Evolutionary conservation across 1,140 invertebrate species (phyloP).

Genomic region (Pachyrhynchus sulphureomaculatus): DNA sequence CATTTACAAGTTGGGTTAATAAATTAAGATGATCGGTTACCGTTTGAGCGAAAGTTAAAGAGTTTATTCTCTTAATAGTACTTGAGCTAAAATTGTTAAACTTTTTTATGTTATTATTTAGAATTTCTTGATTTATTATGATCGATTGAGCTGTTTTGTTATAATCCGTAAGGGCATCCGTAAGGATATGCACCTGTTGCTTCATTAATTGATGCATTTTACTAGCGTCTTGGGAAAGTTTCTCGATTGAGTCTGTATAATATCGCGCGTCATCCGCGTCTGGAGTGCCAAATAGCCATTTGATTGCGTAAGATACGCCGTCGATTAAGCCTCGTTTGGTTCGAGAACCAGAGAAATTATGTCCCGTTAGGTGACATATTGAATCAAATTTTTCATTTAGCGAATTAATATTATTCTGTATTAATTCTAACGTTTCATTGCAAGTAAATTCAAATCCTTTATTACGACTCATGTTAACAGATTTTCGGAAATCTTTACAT

Average conservation of each 20-base stretch:
- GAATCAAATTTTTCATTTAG: slow-evolving; percentile 25
- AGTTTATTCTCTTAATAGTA: background rate
- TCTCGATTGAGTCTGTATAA: slow-evolving; percentile 38
- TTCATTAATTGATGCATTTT: slow-evolving; percentile 28
- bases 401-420: too few relatives aligned
- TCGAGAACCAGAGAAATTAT: slow-evolving; percentile 2
- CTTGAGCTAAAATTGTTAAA: background rate
- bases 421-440: too few relatives aligned
- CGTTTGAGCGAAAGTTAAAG: background rate
- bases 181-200: slow-evolving; percentile 27
- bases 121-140: too few relatives aligned
- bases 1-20: slow-evolving; percentile 10
- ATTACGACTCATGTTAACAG: too few relatives aligned
- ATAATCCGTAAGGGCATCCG: slow-evolving; percentile 6
- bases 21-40: slow-evolving; percentile 7
- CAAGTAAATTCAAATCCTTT: too few relatives aligned
- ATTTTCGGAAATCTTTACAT: too few relatives aligned
- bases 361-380: slow-evolving; percentile 27
- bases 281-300: slow-evolving; percentile 47
- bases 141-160: background rate
- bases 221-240: slow-evolving; percentile 16
- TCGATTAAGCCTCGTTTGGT: slow-evolving; percentile 38
- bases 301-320: slow-evolving; percentile 39
- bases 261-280: slow-evolving; percentile 41
- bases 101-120: too few relatives aligned